A percentile compares a stretch with the other conserved stretches of the same genome.
Conservation (phyloP, 1,140 invertebrate species). For the Ceratitis capitata region DNA sequence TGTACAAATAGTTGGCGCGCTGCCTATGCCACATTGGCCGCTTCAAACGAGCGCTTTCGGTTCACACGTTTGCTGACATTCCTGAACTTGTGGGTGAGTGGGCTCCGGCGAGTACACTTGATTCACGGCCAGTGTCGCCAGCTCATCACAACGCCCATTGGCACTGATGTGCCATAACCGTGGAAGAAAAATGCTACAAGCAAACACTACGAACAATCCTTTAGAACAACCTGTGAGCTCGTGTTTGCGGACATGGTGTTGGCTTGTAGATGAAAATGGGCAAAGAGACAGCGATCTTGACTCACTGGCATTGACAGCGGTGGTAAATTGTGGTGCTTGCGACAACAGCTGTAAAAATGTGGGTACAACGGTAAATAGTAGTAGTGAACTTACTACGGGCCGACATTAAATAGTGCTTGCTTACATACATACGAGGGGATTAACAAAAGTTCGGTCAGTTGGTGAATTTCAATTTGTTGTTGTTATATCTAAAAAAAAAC, state of each 20-base stretch:
- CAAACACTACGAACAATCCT: neutral
- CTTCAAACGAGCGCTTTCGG: neutral
- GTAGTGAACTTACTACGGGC: neutral
- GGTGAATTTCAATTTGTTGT: too few species aligned
- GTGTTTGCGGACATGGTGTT: neutral
- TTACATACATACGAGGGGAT: too few species aligned
- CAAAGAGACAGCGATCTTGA: neutral
- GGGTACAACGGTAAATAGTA: neutral
- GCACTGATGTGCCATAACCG: constrained; percentile 30
- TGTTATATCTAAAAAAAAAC: too few species aligned
- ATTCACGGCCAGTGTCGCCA: constrained; percentile 22
- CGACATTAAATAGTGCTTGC: constrained; percentile 20
- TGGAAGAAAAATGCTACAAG: neutral
- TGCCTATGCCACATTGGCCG: neutral
- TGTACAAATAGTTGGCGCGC: neutral
- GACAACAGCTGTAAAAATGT: constrained; percentile 9
- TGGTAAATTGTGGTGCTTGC: neutral
- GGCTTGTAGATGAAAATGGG: neutral
- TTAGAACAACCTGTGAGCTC: neutral
- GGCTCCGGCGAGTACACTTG: neutral
- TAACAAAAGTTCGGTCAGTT: too few species aligned
- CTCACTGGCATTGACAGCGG: constrained; percentile 13
- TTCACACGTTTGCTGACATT: neutral
- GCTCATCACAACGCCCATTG: constrained; percentile 18
- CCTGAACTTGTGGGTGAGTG: neutral